Evolutionary conservation across 2,888 invertebrate genomes (phyloP), one percentile per base, ranked within the genome.

Genomic region (Acleris sparsana): DNA sequence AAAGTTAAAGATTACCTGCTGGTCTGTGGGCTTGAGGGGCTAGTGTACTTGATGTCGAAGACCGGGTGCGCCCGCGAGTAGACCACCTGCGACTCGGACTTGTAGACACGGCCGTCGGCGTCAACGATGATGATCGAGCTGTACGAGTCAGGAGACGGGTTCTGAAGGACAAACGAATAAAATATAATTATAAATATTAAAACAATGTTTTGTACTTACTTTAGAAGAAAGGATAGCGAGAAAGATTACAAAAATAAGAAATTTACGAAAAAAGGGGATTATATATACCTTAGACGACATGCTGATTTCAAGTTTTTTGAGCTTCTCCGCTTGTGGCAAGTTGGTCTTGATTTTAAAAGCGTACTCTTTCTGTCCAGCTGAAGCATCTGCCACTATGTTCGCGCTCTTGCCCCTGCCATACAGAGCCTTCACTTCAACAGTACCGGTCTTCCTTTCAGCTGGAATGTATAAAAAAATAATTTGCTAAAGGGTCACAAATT

Each of bases 21-120:
- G 7, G 79, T 69, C 57, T 85, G 82, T 1, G 81, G 74, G 46
- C 74, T 75, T 20, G 87, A 84, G 0, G 96, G 95, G 68, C 92
- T 89, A 7, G 87, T 90, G 49, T 94, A 82, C 63, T 93, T 93
- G 20, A 95, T 48, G 71, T 94, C 94, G 2, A 95, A 78, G 25
- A 93, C 87, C 2, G 94, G 95, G 59, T 93, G 89, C 17, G 87
- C 86, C 71, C 93, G 92, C 1, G 93, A 93, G 9, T 93, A 79
- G 18, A 93, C 93, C 3, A 95, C 72, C 61, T 93, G 89, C 7
- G 91, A 89, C 22, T 94, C 93, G 0, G 94, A 67, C 1, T 88
- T 90, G 83, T 95, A 95, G 6, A 93, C 92, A 48, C 93, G 92
- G 0, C 93, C 94, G 67, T 95, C 94, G 0, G 93, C 90, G 4